Evolutionary conservation across 2,113 vertebrate genomes (phyloP), one percentile per base, ranked within the genome.

Genomic region (Phrynosoma platyrhinos): DNA sequence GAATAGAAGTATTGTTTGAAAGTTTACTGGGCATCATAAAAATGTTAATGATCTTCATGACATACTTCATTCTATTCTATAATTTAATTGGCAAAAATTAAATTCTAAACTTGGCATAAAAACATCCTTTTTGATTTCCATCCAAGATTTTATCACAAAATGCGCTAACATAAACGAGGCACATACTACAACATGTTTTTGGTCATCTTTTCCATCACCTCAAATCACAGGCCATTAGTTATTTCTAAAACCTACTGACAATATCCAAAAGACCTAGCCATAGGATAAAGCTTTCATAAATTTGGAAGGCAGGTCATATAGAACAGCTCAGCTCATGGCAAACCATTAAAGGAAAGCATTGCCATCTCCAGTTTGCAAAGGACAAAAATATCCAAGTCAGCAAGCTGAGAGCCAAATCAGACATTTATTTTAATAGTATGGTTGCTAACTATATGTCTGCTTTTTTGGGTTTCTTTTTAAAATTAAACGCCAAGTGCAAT

Each of bases 251-350:
- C 72, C 40, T 86, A 27, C 47, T 66, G 75, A 84, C 91, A 78
- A 71, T 81, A 91, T 20, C 62, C 74, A 47, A 0, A 82, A 36
- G n/a, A 88, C 93, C 36, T 85, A 92, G 0, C 55, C 66, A 16
- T 12, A 93, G 88, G 80, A 87, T 89, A 93, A 79, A 88, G n/a
- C 12, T 91, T 87, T 81, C 74, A 47, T 91, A 83, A 87, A 71
- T 87, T 58, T 84, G 1, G 40, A 77, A n/a, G 53, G 79, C 30
- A 78, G 75, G 52, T 88, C 79, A 90, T 89, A 79, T 0, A 0
- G 77, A 94, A 90, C 4, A 7, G 14, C 47, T 72, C 1, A 82
- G 0, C 1, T 30, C 62, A 87, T 25, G 47, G 52, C 0, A 0
- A 72, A 79, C 53, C 0, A 0, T 71, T 47, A 71, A 25, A 79